Conservation (phyloP, 37 sponge, comb jelly and placozoan species). For the Bolinopsis microptera region DNA sequence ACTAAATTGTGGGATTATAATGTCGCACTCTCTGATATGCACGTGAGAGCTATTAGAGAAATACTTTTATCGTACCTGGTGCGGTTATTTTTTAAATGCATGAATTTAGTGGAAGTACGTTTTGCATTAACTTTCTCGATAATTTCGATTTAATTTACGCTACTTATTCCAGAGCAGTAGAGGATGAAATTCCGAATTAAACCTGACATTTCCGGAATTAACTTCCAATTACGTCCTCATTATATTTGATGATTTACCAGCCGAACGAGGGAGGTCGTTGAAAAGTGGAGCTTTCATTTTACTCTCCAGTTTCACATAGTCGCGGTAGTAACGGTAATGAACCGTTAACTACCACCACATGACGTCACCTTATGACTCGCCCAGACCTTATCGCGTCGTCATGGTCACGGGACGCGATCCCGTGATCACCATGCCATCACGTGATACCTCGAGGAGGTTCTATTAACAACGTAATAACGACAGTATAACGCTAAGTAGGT, state of each 20-base stretch:
- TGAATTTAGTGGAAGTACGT: neutral
- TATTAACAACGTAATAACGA: neutral
- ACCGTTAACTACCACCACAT: neutral
- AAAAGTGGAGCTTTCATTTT: neutral
- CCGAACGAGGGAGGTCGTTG: neutral
- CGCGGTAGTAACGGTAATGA: neutral
- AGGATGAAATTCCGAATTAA: slow-evolving; percentile 46
- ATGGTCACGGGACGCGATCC: neutral
- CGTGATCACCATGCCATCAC: neutral
- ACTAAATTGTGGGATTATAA: neutral
- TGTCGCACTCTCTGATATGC: neutral
- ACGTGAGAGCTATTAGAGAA: neutral
- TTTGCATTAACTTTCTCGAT: slow-evolving; percentile 62
- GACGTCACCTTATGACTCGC: neutral
- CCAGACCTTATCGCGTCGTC: neutral
- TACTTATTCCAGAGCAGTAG: slow-evolving; percentile 40
- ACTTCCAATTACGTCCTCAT: neutral
- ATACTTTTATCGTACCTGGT: neutral
- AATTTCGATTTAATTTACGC: slow-evolving; percentile 46
- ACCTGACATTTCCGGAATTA: neutral
- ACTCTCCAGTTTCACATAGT: neutral
- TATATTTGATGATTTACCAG: neutral
- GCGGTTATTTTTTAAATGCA: neutral
- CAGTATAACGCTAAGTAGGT: slow-evolving; percentile 28
- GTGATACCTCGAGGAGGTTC: neutral